Base-by-base conservation (phyloP, 2,113 vertebrate species). In the Indicator maculatus region DNA sequence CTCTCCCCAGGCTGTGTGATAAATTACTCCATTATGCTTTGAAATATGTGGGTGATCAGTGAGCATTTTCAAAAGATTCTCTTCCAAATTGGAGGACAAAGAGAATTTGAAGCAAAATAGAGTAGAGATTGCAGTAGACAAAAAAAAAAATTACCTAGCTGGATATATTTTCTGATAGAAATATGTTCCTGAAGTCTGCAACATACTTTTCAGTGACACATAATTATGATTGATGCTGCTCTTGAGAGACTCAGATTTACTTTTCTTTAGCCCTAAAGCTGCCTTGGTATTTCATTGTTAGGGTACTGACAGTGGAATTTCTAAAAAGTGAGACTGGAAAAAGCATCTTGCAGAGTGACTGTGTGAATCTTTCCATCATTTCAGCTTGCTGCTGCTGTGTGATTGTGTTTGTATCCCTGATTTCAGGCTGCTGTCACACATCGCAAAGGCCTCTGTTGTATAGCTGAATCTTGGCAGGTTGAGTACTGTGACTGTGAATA, bases 401-500 rank as follows among this genome's bases (percentile, higher is more conserved):
- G 93, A 39, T 70, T 83, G 41, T 75, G 58, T 47, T 95, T 82
- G 38, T 88, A 69, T 85, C 78, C 70, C 81, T 95, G 91, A 85
- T 83, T 91, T 95, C 83, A 47, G 73, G 75, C 72, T 72, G 94
- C 74, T 88, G 83, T 96, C 93, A 88, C 71, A 72, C 20, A 8
- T 52, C 92, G 21, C 73, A 70, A 58, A 70, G 78, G 82, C 82
- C 75, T 45, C n/a, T 41, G 41, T 74, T 93, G 56, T 83, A 69
- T 64, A 36, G 90, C 89, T 86, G 88, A 80, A 87, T 90, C 77
- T 95, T 94, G 95, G 90, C 92, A 96, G 90, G 60, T 86, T 95
- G 93, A 97, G 90, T 81, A 50, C 90, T 93, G 66, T 78, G 96
- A 53, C 97, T 96, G 85, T 96, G 95, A 97, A 92, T 97, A 98